phyloP scores from a whole-genome alignment of 1,140 invertebrate genomes.

The Diabrotica virgifera region DNA sequence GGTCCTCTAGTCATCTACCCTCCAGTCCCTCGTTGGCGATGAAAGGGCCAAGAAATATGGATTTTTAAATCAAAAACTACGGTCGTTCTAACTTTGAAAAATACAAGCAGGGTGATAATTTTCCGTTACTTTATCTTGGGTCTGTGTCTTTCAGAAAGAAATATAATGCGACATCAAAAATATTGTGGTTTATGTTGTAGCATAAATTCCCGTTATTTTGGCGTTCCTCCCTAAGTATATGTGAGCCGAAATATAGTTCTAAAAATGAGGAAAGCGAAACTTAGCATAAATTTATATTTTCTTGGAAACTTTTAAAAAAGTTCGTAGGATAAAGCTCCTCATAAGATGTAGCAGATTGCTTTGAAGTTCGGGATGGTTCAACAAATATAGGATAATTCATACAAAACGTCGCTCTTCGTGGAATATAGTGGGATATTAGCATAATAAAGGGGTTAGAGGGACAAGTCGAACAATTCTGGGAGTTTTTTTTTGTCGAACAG shows the following conservation, averaged over 20 bases:
- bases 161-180: constrained; percentile 12
- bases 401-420: background rate
- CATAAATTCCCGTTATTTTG: constrained; percentile 14
- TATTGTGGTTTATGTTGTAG: constrained; percentile 12
- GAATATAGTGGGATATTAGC: background rate
- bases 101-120: constrained; percentile 8
- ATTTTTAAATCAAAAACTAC: constrained; percentile 7
- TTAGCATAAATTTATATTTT: background rate
- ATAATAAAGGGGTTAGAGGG: constrained; percentile 3
- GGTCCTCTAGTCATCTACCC: too few species aligned
- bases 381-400: background rate
- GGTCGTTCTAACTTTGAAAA: background rate
- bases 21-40: background rate
- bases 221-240: constrained; percentile 8
- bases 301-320: background rate
- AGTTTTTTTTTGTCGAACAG: too few species aligned
- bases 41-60: background rate
- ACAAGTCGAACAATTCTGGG: background rate
- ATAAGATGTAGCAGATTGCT: background rate
- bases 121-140: background rate
- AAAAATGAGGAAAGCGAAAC: background rate
- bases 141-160: constrained; percentile 5
- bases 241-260: constrained; percentile 5
- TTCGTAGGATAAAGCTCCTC: background rate
- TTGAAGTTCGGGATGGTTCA: background rate